phyloP scores from a whole-genome alignment of 2,888 invertebrate genomes.

The Trilocha varians region DNA sequence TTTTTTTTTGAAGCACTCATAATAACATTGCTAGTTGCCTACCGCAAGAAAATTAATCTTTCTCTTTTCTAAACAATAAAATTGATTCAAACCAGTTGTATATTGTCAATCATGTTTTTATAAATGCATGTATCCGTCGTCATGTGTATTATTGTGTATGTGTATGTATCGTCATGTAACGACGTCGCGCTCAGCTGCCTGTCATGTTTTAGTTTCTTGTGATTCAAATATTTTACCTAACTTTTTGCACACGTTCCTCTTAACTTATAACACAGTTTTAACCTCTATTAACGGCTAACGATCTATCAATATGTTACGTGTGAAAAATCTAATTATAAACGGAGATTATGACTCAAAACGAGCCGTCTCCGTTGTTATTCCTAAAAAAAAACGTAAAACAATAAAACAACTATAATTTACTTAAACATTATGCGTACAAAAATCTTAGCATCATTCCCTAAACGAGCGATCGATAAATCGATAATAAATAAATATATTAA shows the following conservation, averaged over 20 bases:
- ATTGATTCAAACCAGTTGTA: no score
- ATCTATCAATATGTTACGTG: slow-evolving; percentile 17
- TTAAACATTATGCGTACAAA: slow-evolving; percentile 70
- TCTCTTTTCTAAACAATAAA: no score
- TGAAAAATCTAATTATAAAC: slow-evolving; percentile 29
- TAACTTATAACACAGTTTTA: slow-evolving; percentile 46
- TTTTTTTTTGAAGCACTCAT: no score
- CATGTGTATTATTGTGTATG: no score
- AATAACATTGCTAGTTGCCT: no score
- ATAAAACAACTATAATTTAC: slow-evolving; percentile 71
- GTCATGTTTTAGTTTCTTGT: no score
- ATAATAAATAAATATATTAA: slow-evolving; percentile 62
- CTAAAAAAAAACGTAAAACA: slow-evolving; percentile 49
- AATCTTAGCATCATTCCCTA: slow-evolving; percentile 51
- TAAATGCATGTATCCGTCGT: no score
- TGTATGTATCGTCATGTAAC: no score
- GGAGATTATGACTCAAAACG: slow-evolving; percentile 39
- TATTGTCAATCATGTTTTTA: no score
- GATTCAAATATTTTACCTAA: no score
- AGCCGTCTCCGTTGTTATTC: slow-evolving; percentile 34
- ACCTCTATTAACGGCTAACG: slow-evolving; percentile 52
- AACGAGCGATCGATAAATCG: slow-evolving; percentile 47
- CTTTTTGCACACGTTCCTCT: slow-evolving; percentile 25
- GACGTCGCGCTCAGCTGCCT: no score
- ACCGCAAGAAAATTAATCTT: no score